phyloP scores from a whole-genome alignment of 2,797 vertebrate genomes.

The Rhyacichthys aspro region DNA sequence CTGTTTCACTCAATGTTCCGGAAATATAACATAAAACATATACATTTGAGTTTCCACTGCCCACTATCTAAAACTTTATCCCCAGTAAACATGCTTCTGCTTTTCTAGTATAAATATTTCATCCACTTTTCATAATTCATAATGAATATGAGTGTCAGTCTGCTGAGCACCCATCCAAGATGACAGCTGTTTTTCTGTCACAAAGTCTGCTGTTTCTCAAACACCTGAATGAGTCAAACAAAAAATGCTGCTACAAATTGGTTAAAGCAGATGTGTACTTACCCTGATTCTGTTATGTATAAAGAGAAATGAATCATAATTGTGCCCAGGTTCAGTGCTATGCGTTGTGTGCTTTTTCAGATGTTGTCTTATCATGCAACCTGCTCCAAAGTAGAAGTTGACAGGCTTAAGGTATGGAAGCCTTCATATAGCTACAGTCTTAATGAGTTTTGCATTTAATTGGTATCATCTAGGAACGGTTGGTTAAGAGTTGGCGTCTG shows the following conservation, averaged over 20 bases:
- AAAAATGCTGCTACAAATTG: slow-evolving; percentile 20
- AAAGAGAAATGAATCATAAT: background rate
- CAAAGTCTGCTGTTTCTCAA: slow-evolving; percentile 30
- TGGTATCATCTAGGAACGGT: background rate
- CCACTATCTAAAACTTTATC: slow-evolving; percentile 54
- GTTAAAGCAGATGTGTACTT: slow-evolving; percentile 9
- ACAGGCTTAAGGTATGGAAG: slow-evolving; percentile 81
- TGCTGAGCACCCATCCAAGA: slow-evolving; percentile 45
- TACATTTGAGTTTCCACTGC: slow-evolving; percentile 28
- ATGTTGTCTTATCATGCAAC: slow-evolving; percentile 86
- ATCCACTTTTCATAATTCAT: slow-evolving; percentile 67
- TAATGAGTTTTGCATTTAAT: background rate
- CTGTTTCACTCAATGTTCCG: background rate
- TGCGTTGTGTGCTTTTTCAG: slow-evolving; percentile 52
- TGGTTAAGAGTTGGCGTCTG: slow-evolving; percentile 1
- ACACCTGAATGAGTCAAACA: slow-evolving; percentile 8
- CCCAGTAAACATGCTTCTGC: slow-evolving; percentile 50
- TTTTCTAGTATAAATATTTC: slow-evolving; percentile 67
- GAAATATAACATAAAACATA: background rate
- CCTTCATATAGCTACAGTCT: background rate
- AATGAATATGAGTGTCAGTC: slow-evolving; percentile 44
- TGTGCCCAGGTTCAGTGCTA: background rate
- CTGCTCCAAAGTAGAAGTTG: slow-evolving; percentile 85
- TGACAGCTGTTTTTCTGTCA: slow-evolving; percentile 31
- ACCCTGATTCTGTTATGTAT: slow-evolving; percentile 21